Conservation (phyloP, 2,113 vertebrate genomes). For the Arizona elegans region DNA sequence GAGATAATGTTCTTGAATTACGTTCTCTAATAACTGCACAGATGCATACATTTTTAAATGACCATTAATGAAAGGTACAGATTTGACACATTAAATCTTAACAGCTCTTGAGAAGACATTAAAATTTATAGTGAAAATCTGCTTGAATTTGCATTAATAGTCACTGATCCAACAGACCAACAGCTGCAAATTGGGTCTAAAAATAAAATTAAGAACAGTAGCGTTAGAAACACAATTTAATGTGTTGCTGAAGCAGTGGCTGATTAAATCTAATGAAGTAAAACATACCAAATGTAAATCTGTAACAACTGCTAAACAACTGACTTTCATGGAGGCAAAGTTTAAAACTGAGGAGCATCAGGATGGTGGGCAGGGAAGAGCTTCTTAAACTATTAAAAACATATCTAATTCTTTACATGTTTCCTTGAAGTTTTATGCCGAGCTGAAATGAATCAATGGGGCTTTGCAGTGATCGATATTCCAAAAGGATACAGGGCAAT, state of each 20-base stretch:
- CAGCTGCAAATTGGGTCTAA: slow-evolving; percentile 53
- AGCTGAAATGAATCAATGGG: not conserved
- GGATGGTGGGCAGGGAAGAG: not conserved
- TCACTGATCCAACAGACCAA: slow-evolving; percentile 38
- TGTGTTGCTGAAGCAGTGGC: slow-evolving; percentile 42
- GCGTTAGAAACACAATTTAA: slow-evolving; percentile 54
- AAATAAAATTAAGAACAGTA: slow-evolving; percentile 58
- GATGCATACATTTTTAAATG: slow-evolving; percentile 26
- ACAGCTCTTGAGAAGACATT: slow-evolving; percentile 43
- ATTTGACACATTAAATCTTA: slow-evolving; percentile 58
- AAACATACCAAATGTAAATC: slow-evolving; percentile 4
- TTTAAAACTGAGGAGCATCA: slow-evolving; percentile 3
- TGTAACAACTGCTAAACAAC: not conserved
- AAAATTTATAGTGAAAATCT: slow-evolving; percentile 56
- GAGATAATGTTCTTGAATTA: slow-evolving; percentile 13
- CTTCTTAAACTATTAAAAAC: not conserved
- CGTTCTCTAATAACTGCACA: slow-evolving; percentile 22
- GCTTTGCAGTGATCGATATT: not conserved
- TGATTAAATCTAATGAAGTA: slow-evolving; percentile 46
- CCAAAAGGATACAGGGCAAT: not conserved
- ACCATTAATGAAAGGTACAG: slow-evolving; percentile 29
- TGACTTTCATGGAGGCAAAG: slow-evolving; percentile 35
- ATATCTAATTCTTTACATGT: not conserved
- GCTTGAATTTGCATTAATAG: slow-evolving; percentile 61
- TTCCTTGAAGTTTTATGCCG: not conserved